Base-by-base conservation (phyloP, 2,888 invertebrate genomes). In the Temnothorax unifasciatus region DNA sequence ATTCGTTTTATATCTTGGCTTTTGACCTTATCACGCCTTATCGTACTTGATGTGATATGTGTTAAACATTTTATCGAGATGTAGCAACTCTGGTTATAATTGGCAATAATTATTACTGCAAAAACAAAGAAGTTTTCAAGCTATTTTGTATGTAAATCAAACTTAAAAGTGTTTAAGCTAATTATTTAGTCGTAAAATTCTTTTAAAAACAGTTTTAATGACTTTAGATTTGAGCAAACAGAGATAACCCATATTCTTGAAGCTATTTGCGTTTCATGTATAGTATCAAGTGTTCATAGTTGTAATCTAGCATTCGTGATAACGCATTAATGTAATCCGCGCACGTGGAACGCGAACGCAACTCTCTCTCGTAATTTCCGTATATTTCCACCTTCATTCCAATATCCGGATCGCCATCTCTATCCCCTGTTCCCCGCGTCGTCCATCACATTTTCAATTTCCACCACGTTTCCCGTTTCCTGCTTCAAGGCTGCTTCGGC, bases 361-460 rank as follows among this genome's bases (percentile, higher is more conserved):
- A 83, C 18, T 63, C 41, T 63, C 41, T 52, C 84, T 82, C 83
- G 89, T 89, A 91, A 91, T 91, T 88, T 91, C 91, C 92, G 89
- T 85, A 87, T 85, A 84, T 87, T 88, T 84, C 85, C 63, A 89
- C 81, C 90, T 88, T 86, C 71, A 90, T 87, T 81, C 89, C 89
- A 86, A 92, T 92, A 92, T 92, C 92, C 91, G 92, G 91, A 41
- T 85, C 81, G 85, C 86, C 89, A 89, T 91, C 90, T 90, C 88
- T 87, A 79, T 57, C 34, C 87, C 89, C 88, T 63, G 34, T 73
- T 63, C 47, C 69, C 47, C 86, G 88, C 86, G 88, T 86, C 93
- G 93, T 94, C 91, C 92, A 93, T 94, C 93, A 93, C 94, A 94
- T 95, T 94, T 95, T 94, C 94, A 95, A 95, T 95, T 95, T 95